Evolutionary conservation across 1,140 invertebrate species (phyloP), one percentile per base, ranked within the genome.

Genomic region (Panagrolaimus sp.): DNA sequence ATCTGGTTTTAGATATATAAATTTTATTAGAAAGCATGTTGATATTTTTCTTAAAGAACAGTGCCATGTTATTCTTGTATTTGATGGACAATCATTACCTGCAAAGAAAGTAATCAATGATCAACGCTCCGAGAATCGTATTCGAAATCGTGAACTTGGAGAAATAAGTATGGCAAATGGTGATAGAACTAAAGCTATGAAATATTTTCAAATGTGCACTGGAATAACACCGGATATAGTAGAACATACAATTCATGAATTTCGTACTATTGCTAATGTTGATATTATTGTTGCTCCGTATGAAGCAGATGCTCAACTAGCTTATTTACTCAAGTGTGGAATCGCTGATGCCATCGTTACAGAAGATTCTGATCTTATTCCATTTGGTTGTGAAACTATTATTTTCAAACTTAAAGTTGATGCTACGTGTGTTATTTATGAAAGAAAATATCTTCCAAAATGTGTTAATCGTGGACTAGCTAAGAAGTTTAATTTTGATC

Each of bases 261-360:
- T 63, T 31, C 27, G 16, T 1, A 16, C 20, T n/a, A 13, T 57
- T 16, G 20, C 11, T 3, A 89, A 90, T 77, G 88, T 98, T 14
- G 93, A 99, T 83, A 95, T 92, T 83, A 91, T 98, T 80, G 92
- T 98, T 27, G 94, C 96, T 27, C 96, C 96, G 0, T 98, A 97
- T 84, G 96, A 99, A 87, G 94, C 96, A 4, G 96, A 99, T 85
- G 91, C 96, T 48, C 95, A 99, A 85, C 86, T 99, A 67, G 93
- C 95, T 0, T 98, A 91, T 85, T 86, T 99, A 4, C 91, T 90
- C 83, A 88, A 89, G 38, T 88, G 86, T 63, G 89, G 90, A 67
- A 88, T 96, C 67, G 95, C 90, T 43, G 89, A 98, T 79, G 83
- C 95, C 69, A 88, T 98, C 61, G 91, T 99, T 53, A 98, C 96